Evolutionary conservation across 2,113 vertebrate genomes (phyloP).

Genomic region (Menura novaehollandiae): DNA sequence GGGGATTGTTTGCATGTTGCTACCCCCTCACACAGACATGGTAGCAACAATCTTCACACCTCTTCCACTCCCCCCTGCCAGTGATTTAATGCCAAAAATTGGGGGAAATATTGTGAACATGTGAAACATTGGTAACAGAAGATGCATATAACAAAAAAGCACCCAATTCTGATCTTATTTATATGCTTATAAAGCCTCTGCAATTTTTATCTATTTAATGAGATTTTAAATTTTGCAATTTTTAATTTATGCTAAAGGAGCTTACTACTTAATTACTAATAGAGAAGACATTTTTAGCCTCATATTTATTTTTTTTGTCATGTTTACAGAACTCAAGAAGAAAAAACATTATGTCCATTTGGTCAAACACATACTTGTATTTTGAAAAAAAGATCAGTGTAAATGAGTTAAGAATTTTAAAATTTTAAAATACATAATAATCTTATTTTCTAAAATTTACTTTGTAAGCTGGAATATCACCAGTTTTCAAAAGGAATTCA

Average conservation of each 20-base stretch:
- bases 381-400: not conserved
- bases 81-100: slow-evolving; percentile 17
- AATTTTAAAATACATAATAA: not conserved
- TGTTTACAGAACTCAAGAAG: not conserved
- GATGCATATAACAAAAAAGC: not conserved
- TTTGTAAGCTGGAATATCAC: not conserved
- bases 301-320: not conserved
- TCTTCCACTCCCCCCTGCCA: not conserved
- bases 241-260: slow-evolving; percentile 59
- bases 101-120: slow-evolving; percentile 20
- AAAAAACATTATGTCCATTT: not conserved
- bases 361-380: not conserved
- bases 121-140: not conserved
- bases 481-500: not conserved
- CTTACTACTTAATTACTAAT: slow-evolving; percentile 61
- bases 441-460: not conserved
- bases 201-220: slow-evolving; percentile 56
- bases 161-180: slow-evolving; percentile 30
- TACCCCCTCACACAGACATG: not conserved
- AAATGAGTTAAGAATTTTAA: not conserved
- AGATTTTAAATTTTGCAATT: slow-evolving; percentile 57
- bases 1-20: not conserved
- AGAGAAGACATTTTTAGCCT: slow-evolving; percentile 42
- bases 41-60: not conserved
- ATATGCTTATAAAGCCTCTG: slow-evolving; percentile 26